Evolutionary conservation across 2,113 vertebrate species (phyloP).

Genomic region (human): GRCh38 chr5:145495001-145495500

Average conservation of each 20-base stretch:
- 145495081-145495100: background rate
- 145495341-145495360: background rate
- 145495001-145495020: background rate
- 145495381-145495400: background rate
- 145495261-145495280: background rate
- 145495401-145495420: background rate
- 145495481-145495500: background rate
- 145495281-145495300: fast-evolving
- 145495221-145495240: background rate
- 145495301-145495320: background rate
- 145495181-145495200: background rate
- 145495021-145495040: background rate
- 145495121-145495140: background rate
- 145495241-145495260: background rate
- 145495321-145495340: background rate
- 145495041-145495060: background rate
- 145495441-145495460: background rate
- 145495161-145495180: background rate
- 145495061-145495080: background rate
- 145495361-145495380: background rate
- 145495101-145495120: background rate
- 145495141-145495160: background rate
- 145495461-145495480: constrained; percentile 41
- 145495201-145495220: background rate
- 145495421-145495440: background rate